Evolutionary conservation across 2,113 vertebrate species (phyloP), one percentile per base, ranked within the genome.

Genomic region (Python bivittatus): DNA sequence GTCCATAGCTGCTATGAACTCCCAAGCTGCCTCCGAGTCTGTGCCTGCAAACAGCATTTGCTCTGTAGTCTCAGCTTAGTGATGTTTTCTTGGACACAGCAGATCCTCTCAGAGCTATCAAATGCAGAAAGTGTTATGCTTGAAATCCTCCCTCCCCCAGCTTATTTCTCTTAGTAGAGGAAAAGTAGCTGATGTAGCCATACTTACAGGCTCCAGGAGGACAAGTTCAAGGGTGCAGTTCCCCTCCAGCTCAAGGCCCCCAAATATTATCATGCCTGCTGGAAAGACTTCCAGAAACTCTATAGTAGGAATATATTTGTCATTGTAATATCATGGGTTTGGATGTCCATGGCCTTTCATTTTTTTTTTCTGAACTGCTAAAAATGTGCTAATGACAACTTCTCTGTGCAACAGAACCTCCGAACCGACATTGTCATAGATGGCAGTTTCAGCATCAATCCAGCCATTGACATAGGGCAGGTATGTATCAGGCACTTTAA

Each of bases 381-480:
- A 56, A 86, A 88, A 61, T 91, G 91, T 91, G 25, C 90, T 89
- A 25, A 13, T 91, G 29, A 84, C 20, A 60, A 6, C n/a, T 92
- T 91, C 72, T 93, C 93, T 94, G 53, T 95, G 93, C 84, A 90
- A 53, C 94, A 99, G 98, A 98, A 98, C 72, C 90, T 98, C 94
- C 98, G 97, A 96, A 98, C 98, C 0, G 98, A 99, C 95, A 97
- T 99, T 2, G 95, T 99, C 93, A 94, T 98, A 88, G 98, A 99
- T 93, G 97, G 98, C 0, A 98, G 98, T 27, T 97, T 95, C 91
- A 99, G 98, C 90, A 96, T 99, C 93, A 99, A 99, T 93, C 98
- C 98, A 0, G 98, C 98, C n/a, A 96, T 99, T 58, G 98, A 99
- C 93, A 97, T 98, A 25, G 98, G 98, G n/a, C 98, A 99, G 98